Evolutionary conservation across 2,113 vertebrate genomes (phyloP), one percentile per base, ranked within the genome.

Genomic region (Mustelus asterias): DNA sequence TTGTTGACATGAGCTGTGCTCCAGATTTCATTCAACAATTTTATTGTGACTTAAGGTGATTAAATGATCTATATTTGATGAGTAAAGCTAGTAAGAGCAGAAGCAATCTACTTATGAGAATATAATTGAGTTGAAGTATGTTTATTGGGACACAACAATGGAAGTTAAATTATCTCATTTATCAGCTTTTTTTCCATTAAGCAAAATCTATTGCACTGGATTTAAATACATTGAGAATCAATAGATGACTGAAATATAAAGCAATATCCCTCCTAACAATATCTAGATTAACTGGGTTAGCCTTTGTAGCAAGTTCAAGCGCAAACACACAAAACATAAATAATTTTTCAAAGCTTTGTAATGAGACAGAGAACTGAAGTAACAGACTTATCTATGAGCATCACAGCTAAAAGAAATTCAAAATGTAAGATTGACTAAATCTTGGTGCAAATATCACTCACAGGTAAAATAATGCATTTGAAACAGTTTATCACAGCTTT

Each of bases 271-370:
- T 18, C 54, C 94, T 95, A 76, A 95, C 67, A 70, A 95, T n/a
- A 72, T 95, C 94, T 95, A 48, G 94, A 95, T 95, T 95, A 95
- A 95, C 69, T 95, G 94, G 41, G 41, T 72, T 95, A 72, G 69
- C 69, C 94, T 95, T 95, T 76, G 65, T 48, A 70, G 93, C 41
- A 44, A 72, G 94, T 95, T 95, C 94, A 72, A 70, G n/a, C 26
- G 11, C 24, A 95, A 90, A 76, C 44, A 72, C 69, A 76, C 70
- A 26, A 72, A 95, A 95, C 26, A 54, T 95, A 95, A 95, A 95
- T 95, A 95, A 95, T 70, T 76, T 95, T 95, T 95, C 69, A 95
- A 67, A 26, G 41, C 69, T 54, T 76, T 29, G 41, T 95, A 72
- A 94, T 94, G 44, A 95, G 44, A 33, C 44, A 72, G 67, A 72